phyloP scores from a whole-genome alignment of 2,113 vertebrate species.

The Aptenodytes forsteri region DNA sequence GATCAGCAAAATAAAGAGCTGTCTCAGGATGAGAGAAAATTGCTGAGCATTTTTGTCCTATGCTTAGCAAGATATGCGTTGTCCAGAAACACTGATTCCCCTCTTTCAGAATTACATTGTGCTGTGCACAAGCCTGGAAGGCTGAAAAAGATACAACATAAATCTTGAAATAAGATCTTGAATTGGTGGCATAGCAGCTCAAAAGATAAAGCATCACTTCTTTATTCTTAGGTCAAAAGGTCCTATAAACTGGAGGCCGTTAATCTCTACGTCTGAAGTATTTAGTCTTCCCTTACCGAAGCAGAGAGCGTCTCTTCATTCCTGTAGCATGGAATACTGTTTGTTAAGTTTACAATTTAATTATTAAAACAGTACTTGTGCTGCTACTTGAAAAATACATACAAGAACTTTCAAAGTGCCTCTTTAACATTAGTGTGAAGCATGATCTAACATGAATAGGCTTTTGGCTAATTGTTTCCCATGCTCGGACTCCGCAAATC shows the following conservation, averaged over 20 bases:
- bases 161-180: neutral
- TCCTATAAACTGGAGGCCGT: neutral
- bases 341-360: neutral
- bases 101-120: neutral
- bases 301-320: neutral
- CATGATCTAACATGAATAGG: neutral
- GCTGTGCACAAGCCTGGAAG: neutral
- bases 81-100: neutral
- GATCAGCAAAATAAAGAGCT: neutral
- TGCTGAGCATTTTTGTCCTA: neutral
- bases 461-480: neutral
- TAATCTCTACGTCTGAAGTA: neutral
- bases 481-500: neutral
- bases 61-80: neutral
- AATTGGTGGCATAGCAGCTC: neutral
- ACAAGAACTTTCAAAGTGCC: neutral
- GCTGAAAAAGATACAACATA: neutral
- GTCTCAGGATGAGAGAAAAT: neutral
- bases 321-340: neutral
- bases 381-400: neutral
- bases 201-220: neutral
- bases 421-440: neutral
- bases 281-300: neutral
- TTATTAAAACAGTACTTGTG: neutral
- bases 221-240: neutral